Conservation (phyloP, 2,797 vertebrate genomes). For the Antrozous pallidus region DNA sequence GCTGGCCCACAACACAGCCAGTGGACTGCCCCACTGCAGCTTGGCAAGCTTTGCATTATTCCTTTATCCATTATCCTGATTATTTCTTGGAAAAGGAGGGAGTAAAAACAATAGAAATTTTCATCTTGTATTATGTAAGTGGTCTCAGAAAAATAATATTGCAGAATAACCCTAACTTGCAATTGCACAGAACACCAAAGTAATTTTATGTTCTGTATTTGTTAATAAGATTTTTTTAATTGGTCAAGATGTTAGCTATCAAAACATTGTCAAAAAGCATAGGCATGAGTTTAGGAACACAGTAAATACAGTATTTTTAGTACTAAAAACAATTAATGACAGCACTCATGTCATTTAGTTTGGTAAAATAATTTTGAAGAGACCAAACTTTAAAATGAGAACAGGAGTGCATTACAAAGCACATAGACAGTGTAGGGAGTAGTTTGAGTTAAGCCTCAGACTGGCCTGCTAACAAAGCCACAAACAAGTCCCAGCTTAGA, state of each 20-base stretch:
- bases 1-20: neutral
- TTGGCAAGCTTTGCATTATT: neutral
- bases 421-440: too few species aligned
- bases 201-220: neutral
- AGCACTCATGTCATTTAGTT: neutral
- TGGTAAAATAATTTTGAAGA: neutral
- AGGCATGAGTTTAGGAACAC: slow-evolving; percentile 49
- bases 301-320: slow-evolving; percentile 57
- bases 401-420: neutral
- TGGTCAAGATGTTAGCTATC: slow-evolving; percentile 43
- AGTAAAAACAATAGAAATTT: neutral
- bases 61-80: slow-evolving; percentile 35
- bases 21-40: neutral
- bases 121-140: slow-evolving; percentile 50
- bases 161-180: neutral
- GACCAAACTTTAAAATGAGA: neutral
- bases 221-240: neutral
- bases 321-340: neutral
- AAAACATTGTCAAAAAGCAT: slow-evolving; percentile 57
- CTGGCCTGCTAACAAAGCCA: too few species aligned
- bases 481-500: too few species aligned
- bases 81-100: slow-evolving; percentile 34
- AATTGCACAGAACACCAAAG: neutral
- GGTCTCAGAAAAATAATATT: neutral
- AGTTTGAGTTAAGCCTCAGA: too few species aligned